These are phyloP conservation scores for Neogobius melanostomus DNA, from an alignment of 2,113 vertebrate species.

Conservation along the genomic window DNA sequence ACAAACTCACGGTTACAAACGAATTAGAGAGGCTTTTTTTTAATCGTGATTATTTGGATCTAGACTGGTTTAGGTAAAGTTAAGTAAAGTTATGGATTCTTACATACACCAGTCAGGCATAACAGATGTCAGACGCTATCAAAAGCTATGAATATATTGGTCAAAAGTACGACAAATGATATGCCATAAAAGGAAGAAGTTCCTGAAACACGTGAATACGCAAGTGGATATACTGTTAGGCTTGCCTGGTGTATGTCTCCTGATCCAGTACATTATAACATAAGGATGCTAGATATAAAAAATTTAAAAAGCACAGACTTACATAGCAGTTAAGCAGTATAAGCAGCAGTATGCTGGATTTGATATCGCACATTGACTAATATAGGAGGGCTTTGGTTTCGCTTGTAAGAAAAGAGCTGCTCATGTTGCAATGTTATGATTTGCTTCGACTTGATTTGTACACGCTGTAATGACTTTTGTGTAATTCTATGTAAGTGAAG, in stretches of 20 bases:
- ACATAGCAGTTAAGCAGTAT: conserved; percentile 46
- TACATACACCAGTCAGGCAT: neutral
- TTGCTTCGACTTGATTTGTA: conserved; percentile 51
- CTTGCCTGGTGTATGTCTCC: neutral
- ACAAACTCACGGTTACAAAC: conserved; percentile 28
- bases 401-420: conserved; percentile 51
- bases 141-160: no score
- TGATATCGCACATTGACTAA: conserved; percentile 58
- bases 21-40: conserved; percentile 37
- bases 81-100: conserved; percentile 10
- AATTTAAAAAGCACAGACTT: conserved; percentile 57
- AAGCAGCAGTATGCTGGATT: conserved; percentile 57
- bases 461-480: conserved; percentile 44
- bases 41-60: conserved; percentile 16
- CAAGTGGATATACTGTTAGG: neutral
- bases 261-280: conserved; percentile 29
- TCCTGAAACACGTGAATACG: neutral
- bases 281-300: conserved; percentile 58
- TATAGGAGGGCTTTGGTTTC: conserved; percentile 58
- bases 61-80: conserved; percentile 40
- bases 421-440: conserved; percentile 35
- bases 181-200: no score
- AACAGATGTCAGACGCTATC: neutral
- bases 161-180: no score
- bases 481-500: conserved; percentile 30